These are phyloP conservation scores for Chelonoidis abingdonii DNA, from an alignment of 2,113 vertebrate genomes.

Conservation along the genomic window DNA sequence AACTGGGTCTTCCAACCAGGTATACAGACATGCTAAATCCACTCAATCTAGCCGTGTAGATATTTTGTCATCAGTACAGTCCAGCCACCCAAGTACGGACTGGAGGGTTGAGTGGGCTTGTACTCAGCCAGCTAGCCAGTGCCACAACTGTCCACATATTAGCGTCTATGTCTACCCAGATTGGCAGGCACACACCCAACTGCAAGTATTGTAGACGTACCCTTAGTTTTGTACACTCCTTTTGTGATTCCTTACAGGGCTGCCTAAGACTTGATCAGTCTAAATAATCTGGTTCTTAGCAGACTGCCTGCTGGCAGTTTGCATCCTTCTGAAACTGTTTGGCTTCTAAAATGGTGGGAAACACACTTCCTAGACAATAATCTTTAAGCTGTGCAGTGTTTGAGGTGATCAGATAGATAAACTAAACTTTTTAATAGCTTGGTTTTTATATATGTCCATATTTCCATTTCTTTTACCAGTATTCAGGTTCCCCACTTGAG, in stretches of 20 bases:
- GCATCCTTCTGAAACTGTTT: not conserved
- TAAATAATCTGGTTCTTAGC: not conserved
- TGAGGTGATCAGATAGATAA: not conserved
- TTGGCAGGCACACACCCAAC: not conserved
- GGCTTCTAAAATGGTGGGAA: not conserved
- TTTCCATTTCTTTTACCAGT: not conserved
- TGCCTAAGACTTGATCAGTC: not conserved
- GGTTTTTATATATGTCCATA: not conserved
- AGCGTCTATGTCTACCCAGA: not conserved
- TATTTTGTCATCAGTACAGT: not conserved
- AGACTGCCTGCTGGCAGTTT: not conserved
- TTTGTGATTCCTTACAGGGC: not conserved
- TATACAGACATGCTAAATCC: not conserved
- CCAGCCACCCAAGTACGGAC: not conserved
- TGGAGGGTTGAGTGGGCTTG: not conserved
- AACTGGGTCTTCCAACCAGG: not conserved
- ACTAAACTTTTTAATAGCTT: not conserved
- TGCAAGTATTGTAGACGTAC: not conserved
- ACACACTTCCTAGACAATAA: not conserved
- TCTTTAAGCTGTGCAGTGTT: not conserved
- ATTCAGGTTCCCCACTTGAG: not conserved
- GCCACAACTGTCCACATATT: not conserved
- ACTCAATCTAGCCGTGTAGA: no score
- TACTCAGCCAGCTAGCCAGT: not conserved
- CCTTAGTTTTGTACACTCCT: not conserved